Percentiles rank a stretch among this genome's conserved stretches.
phyloP scores from a whole-genome alignment of 2,888 invertebrate species.

The Helicoverpa assulta region DNA sequence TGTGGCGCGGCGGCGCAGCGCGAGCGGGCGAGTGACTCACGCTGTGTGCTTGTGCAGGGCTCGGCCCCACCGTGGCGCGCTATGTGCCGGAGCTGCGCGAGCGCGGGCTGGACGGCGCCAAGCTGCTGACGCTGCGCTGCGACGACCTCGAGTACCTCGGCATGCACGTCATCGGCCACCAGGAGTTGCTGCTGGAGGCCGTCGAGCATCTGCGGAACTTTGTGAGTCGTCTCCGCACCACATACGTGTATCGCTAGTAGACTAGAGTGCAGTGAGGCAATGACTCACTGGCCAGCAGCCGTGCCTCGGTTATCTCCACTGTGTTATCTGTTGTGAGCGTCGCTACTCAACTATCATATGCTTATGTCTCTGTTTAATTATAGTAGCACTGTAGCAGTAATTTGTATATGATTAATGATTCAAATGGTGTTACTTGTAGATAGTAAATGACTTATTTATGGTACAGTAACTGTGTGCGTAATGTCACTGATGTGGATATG shows the following conservation, averaged over 20 bases:
- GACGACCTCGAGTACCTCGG: conserved; percentile 97
- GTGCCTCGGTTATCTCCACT: conserved; percentile 56
- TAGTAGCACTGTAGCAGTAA: conserved; percentile 42
- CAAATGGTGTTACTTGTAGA: conserved; percentile 24
- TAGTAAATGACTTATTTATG: conserved; percentile 15
- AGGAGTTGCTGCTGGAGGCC: conserved; percentile 97
- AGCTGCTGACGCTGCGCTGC: conserved; percentile 95
- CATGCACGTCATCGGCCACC: conserved; percentile 96
- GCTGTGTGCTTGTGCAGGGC: conserved; percentile 87
- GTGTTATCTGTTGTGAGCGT: conserved; percentile 58
- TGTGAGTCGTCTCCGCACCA: conserved; percentile 89
- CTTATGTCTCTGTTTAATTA: conserved; percentile 49
- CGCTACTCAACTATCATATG: conserved; percentile 45
- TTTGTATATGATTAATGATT: conserved; percentile 40
- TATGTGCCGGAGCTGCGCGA: conserved; percentile 95
- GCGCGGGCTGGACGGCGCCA: conserved; percentile 95
- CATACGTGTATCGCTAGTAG: not conserved
- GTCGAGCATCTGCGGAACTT: conserved; percentile 97
- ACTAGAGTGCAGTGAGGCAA: conserved; percentile 16
- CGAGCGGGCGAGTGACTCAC: conserved; percentile 68
- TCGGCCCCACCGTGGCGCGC: conserved; percentile 94
- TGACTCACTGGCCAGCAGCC: conserved; percentile 54
- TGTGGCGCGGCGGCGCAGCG: conserved; percentile 96
- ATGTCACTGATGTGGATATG: conserved; percentile 48
- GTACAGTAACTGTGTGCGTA: conserved; percentile 36